phyloP scores from a whole-genome alignment of 2,888 invertebrate species.

The Smittia aterrima region DNA sequence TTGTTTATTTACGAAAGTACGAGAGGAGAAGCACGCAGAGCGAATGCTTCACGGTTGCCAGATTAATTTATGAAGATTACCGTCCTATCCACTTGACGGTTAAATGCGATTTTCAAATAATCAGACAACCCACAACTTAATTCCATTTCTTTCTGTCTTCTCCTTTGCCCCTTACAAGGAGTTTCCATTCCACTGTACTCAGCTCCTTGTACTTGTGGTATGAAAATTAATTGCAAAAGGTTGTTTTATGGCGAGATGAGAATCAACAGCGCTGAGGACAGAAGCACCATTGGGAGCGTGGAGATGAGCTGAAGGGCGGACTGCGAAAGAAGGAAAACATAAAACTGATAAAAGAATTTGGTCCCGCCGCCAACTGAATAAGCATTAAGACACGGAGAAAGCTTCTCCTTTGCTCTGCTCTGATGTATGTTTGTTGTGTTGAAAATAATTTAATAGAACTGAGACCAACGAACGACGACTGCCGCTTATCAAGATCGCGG shows the following conservation, averaged over 20 bases:
- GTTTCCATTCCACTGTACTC: neutral
- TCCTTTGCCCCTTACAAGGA: no score
- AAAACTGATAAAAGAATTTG: neutral
- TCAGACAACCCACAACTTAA: conserved; percentile 16
- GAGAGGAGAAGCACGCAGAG: no score
- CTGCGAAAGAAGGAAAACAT: neutral
- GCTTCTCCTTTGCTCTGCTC: neutral
- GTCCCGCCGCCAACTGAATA: neutral
- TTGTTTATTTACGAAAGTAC: conserved; percentile 2
- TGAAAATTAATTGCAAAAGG: conserved; percentile 38
- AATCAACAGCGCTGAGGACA: conserved; percentile 6
- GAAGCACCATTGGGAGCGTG: neutral
- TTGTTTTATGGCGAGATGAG: conserved; percentile 31
- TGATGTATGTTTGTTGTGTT: no score
- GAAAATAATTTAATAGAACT: no score
- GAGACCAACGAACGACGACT: neutral
- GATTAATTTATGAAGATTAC: conserved; percentile 4
- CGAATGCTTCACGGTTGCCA: neutral
- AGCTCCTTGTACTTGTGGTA: conserved; percentile 4
- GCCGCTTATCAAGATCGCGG: conserved; percentile 25
- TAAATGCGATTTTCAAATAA: neutral
- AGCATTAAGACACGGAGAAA: conserved; percentile 3
- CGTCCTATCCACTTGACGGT: neutral
- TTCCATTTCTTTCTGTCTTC: neutral
- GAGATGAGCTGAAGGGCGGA: neutral